Conservation (phyloP, 2,113 vertebrate genomes). For the Pluvialis apricaria region DNA sequence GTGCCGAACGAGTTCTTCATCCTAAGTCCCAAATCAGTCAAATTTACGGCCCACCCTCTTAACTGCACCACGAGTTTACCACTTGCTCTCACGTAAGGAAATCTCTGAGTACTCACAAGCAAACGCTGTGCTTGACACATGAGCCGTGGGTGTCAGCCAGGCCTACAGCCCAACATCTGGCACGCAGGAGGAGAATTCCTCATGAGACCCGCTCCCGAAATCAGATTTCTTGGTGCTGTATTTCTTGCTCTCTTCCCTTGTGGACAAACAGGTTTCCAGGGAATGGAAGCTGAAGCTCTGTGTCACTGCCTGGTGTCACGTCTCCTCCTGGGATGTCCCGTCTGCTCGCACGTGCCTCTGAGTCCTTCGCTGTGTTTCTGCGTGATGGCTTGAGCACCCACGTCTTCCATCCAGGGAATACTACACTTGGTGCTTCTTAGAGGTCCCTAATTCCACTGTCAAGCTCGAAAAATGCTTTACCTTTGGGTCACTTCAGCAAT, state of each 20-base stretch:
- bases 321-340: neutral
- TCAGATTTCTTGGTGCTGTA: neutral
- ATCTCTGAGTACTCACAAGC: too few species aligned
- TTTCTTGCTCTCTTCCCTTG: too few species aligned
- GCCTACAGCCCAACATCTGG: neutral
- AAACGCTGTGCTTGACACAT: neutral
- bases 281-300: neutral
- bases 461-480: neutral
- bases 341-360: neutral
- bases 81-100: rapidly evolving
- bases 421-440: neutral
- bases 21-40: neutral
- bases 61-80: neutral
- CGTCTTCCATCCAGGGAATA: neutral
- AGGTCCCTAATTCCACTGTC: neutral
- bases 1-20: neutral
- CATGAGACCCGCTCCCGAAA: rapidly evolving
- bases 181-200: neutral
- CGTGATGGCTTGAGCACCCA: neutral
- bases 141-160: too few species aligned
- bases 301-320: neutral
- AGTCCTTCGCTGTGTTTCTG: neutral
- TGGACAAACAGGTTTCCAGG: too few species aligned
- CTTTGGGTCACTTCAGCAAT: neutral
- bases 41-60: too few species aligned